Percentiles rank a stretch among this genome's conserved stretches.
Evolutionary conservation across 2,113 vertebrate genomes (phyloP).

Genomic region (Chloebia gouldiae): DNA sequence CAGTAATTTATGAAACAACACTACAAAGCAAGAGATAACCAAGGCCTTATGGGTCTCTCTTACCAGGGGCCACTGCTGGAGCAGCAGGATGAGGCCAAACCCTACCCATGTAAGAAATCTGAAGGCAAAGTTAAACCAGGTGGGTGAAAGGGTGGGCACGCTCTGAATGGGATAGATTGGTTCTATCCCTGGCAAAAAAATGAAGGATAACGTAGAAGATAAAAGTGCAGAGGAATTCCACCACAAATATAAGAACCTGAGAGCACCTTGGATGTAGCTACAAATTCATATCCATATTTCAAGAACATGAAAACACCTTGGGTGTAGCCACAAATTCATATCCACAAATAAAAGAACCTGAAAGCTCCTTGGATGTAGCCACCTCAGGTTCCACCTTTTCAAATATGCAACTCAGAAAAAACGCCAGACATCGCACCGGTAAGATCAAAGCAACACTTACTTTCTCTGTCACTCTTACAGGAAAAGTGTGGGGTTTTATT

Average conservation of each 20-base stretch:
- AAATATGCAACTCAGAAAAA: background rate
- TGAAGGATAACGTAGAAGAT: background rate
- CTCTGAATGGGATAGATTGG: background rate
- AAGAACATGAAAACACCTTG: background rate
- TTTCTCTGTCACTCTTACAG: background rate
- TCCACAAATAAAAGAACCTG: background rate
- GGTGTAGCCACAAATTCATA: background rate
- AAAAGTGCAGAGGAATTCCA: background rate
- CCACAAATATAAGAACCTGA: background rate
- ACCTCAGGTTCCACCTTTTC: background rate
- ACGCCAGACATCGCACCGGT: fast-evolving
- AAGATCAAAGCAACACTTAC: fast-evolving
- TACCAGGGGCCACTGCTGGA: background rate
- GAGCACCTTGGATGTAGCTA: background rate
- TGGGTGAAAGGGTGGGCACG: background rate
- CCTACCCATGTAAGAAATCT: background rate
- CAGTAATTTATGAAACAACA: background rate
- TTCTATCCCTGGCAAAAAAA: background rate
- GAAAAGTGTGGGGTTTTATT: background rate
- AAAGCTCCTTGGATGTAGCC: background rate
- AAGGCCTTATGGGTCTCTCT: background rate
- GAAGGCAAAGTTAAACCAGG: background rate
- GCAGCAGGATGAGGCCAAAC: background rate
- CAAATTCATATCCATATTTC: background rate
- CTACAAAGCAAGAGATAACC: background rate